Conservation (phyloP, 1,140 invertebrate genomes). For the Sarcophaga bullata region DNA sequence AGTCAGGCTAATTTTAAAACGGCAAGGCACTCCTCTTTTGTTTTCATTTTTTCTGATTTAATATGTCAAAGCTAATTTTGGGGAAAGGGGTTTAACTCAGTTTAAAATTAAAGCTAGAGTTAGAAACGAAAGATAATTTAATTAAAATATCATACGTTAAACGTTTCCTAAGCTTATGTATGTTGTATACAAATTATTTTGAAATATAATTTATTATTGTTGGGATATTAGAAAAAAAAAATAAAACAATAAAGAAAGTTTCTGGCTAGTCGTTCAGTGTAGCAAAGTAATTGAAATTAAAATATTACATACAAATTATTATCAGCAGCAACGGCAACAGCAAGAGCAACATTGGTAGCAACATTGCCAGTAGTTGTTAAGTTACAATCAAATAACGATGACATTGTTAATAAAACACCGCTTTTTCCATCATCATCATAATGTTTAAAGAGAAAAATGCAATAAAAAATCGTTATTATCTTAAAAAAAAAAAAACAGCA, state of each 20-base stretch:
- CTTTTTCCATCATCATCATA: constrained; percentile 19
- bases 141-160: too few species aligned
- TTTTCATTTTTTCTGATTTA: neutral
- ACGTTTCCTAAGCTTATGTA: too few species aligned
- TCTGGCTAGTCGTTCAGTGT: neutral
- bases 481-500: neutral
- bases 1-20: constrained; percentile 11
- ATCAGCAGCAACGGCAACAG: neutral
- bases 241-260: neutral
- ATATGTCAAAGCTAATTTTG: constrained; percentile 28
- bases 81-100: neutral
- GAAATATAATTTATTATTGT: too few species aligned
- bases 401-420: neutral
- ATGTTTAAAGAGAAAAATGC: neutral
- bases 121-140: too few species aligned
- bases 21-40: constrained; percentile 31
- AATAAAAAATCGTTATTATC: neutral
- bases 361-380: neutral
- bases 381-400: neutral
- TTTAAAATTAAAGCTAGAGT: neutral
- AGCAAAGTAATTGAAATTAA: neutral
- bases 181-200: too few species aligned
- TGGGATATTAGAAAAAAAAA: too few species aligned
- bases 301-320: constrained; percentile 13
- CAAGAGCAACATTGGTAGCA: neutral